Percentiles rank a stretch among this genome's conserved stretches.
Evolutionary conservation across 2,113 vertebrate species (phyloP).

Genomic region (Chloropsis hardwickii): DNA sequence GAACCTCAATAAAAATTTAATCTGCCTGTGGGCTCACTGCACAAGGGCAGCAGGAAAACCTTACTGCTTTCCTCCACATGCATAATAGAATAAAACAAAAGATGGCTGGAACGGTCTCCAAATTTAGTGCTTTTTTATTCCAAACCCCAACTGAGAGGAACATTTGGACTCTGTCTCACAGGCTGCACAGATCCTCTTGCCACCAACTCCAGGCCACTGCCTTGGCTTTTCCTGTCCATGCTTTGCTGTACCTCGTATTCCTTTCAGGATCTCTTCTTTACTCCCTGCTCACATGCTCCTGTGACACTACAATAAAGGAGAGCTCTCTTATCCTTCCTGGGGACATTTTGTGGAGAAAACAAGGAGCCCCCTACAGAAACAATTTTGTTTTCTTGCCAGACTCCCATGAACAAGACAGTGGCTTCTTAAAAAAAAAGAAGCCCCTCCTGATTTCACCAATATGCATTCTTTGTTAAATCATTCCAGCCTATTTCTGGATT

Average conservation of each 20-base stretch:
- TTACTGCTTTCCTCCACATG: background rate
- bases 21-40: background rate
- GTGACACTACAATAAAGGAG: background rate
- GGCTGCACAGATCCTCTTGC: background rate
- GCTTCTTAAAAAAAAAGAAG: background rate
- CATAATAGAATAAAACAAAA: background rate
- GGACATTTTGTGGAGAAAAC: background rate
- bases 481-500: background rate
- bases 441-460: background rate
- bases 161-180: background rate
- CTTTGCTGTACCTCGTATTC: fast-evolving
- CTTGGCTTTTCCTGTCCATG: background rate
- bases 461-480: background rate
- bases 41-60: background rate
- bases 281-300: background rate
- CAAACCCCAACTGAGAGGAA: background rate
- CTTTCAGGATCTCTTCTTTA: background rate
- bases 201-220: background rate
- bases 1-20: background rate
- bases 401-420: background rate
- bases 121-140: background rate
- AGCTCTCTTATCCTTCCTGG: background rate
- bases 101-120: background rate
- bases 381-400: background rate
- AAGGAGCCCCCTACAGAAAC: background rate